phyloP scores from a whole-genome alignment of 1,140 invertebrate genomes.

The Apocrypta bakeri region DNA sequence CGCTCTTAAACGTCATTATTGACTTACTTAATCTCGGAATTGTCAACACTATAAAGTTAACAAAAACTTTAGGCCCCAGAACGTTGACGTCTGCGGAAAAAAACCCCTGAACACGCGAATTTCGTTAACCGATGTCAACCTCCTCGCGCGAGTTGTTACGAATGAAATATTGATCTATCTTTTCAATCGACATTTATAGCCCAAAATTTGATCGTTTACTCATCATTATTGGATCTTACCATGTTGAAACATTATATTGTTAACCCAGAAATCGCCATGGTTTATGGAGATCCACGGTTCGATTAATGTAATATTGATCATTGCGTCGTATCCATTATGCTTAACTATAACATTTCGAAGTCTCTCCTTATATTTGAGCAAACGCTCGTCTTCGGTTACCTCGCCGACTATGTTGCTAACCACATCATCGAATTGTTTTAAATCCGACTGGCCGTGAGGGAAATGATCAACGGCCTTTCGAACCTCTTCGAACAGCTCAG shows the following conservation, averaged over 20 bases:
- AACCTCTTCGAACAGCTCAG: constrained; percentile 66
- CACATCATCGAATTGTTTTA: constrained; percentile 58
- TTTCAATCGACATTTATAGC: too few relatives aligned
- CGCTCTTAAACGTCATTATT: too few relatives aligned
- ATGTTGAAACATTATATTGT: constrained; percentile 27
- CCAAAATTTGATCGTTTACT: too few relatives aligned
- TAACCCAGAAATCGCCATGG: constrained; percentile 31
- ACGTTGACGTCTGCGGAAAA: too few relatives aligned
- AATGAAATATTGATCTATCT: too few relatives aligned
- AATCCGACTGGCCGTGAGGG: neutral
- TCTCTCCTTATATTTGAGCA: constrained; percentile 17
- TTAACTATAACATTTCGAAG: neutral
- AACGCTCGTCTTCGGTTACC: neutral
- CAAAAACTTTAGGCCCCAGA: too few relatives aligned
- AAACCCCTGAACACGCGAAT: too few relatives aligned
- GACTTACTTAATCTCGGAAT: too few relatives aligned
- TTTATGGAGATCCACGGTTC: constrained; percentile 11
- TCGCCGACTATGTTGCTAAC: neutral
- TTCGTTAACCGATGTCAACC: too few relatives aligned
- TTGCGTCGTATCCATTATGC: neutral
- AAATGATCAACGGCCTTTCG: neutral
- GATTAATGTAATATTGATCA: neutral
- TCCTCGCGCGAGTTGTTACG: too few relatives aligned
- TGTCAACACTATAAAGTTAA: too few relatives aligned
- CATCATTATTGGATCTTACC: too few relatives aligned